A percentile compares a stretch with the other conserved stretches of the same genome.
phyloP scores from a whole-genome alignment of 1,140 invertebrate species.

The Cyphomyrmex costatus region DNA sequence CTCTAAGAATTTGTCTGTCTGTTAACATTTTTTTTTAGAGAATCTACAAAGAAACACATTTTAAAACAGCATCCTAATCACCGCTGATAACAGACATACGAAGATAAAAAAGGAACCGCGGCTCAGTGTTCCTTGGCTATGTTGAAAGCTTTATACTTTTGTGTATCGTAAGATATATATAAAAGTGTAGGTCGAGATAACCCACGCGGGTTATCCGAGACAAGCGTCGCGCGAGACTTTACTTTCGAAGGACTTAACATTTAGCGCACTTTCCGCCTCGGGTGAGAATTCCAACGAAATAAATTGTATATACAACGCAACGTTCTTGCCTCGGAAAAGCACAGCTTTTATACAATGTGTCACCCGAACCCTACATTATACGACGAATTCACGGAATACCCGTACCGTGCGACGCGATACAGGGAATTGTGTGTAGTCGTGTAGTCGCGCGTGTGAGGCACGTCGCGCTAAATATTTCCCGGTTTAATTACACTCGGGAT shows the following conservation, averaged over 20 bases:
- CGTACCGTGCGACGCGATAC: background rate
- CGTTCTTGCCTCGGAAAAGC: slow-evolving; percentile 31
- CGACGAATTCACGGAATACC: slow-evolving; percentile 55
- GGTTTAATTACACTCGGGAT: slow-evolving; percentile 53
- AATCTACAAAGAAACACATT: background rate
- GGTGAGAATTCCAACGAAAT: slow-evolving; percentile 28
- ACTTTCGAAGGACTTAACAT: slow-evolving; percentile 21
- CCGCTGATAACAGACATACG: slow-evolving; percentile 1
- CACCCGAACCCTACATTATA: slow-evolving; percentile 42
- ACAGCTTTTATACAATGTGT: slow-evolving; percentile 16
- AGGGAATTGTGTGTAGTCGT: background rate
- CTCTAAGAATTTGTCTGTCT: background rate
- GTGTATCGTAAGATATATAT: background rate
- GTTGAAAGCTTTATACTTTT: slow-evolving; percentile 45
- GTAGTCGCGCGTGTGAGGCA: slow-evolving; percentile 19
- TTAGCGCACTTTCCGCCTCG: slow-evolving; percentile 37
- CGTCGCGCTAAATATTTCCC: slow-evolving; percentile 60
- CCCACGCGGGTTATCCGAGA: slow-evolving; percentile 39
- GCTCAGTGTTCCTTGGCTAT: background rate
- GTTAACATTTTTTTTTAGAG: background rate
- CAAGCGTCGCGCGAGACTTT: slow-evolving; percentile 10
- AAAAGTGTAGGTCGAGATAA: slow-evolving; percentile 48
- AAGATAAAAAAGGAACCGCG: background rate
- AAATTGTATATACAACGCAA: slow-evolving; percentile 25
- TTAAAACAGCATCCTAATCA: background rate